Evolutionary conservation across 2,797 vertebrate species (phyloP), one percentile per base, ranked within the genome.

Genomic region (Taenioides sp.): DNA sequence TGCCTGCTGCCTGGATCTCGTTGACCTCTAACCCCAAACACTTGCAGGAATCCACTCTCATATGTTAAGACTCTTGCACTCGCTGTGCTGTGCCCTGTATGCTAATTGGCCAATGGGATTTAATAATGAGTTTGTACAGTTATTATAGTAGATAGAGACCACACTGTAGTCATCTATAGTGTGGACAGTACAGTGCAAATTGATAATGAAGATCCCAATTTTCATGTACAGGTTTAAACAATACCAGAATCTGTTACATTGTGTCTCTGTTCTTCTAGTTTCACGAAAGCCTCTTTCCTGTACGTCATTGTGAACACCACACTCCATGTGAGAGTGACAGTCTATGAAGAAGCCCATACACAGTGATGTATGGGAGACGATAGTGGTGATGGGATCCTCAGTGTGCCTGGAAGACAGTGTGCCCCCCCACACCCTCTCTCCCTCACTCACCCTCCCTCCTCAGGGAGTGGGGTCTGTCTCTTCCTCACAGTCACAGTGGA

Each of bases 401-500:
- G 43, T 61, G 52, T 43, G 37, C 18, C n/a, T 59, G 59, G 52
- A 71, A 61, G 71, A 67, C 55, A 27, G 18, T n/a, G 66, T 62
- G 81, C 7, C 70, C 25, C 5, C 23, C 16, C 57, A 10, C 3
- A 5, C 4, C 14, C 9, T 2, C 22, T 4, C 22, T 16, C n/a
- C 28, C 25, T 59, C 55, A 4, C 40, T 14, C 0, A 1, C 55
- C 22, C 55, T 14, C 11, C 22, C 23, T 27, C 82, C 79, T 71
- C 23, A 18, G 82, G 79, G 82, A 87, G 67, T 61, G 63, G 70
- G 70, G 83, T 73, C 76, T 89, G 77, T 91, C 82, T 74, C 77
- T 84, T 82, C 86, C 74, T 86, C 78, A 73, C 75, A 88, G 73
- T 76, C 81, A 82, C 70, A 86, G 77, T 84, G 84, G 75, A 87